phyloP scores from a whole-genome alignment of 2,888 invertebrate species.

The Heliconius hortense region DNA sequence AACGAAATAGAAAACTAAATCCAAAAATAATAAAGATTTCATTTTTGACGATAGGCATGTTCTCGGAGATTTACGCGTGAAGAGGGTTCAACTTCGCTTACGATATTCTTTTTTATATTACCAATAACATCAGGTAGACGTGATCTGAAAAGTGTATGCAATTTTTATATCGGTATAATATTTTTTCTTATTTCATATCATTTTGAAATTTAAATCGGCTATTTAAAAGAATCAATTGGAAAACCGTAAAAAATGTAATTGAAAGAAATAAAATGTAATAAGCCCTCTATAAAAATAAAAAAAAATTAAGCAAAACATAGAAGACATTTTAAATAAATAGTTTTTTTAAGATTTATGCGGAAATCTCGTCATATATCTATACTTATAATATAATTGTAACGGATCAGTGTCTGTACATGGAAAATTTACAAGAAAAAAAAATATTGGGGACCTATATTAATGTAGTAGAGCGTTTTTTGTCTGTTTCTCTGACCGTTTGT shows the following conservation, averaged over 20 bases:
- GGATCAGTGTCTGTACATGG: too few relatives aligned
- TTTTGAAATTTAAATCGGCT: too few relatives aligned
- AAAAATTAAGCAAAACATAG: not conserved
- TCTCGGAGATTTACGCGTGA: constrained; percentile 11
- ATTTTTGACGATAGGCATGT: constrained; percentile 8
- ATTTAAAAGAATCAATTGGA: too few relatives aligned
- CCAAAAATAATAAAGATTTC: constrained; percentile 3
- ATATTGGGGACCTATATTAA: too few relatives aligned
- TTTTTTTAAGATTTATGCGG: not conserved
- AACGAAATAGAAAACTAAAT: constrained; percentile 12
- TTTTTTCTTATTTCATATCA: not conserved
- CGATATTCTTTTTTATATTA: constrained; percentile 12
- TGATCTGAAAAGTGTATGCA: constrained; percentile 10
- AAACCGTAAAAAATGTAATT: too few relatives aligned
- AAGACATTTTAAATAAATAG: constrained; percentile 1
- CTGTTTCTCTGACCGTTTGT: too few relatives aligned
- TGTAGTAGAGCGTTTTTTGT: too few relatives aligned
- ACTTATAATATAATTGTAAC: too few relatives aligned
- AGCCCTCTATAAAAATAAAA: not conserved
- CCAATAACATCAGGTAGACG: constrained; percentile 9
- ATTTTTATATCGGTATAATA: not conserved
- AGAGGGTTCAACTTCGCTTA: constrained; percentile 19
- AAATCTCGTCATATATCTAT: not conserved
- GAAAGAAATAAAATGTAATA: too few relatives aligned
- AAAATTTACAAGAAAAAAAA: too few relatives aligned